These are phyloP conservation scores for Trematocara stigmaticum DNA, from an alignment of 2,113 vertebrate genomes.

Conservation along the genomic window DNA sequence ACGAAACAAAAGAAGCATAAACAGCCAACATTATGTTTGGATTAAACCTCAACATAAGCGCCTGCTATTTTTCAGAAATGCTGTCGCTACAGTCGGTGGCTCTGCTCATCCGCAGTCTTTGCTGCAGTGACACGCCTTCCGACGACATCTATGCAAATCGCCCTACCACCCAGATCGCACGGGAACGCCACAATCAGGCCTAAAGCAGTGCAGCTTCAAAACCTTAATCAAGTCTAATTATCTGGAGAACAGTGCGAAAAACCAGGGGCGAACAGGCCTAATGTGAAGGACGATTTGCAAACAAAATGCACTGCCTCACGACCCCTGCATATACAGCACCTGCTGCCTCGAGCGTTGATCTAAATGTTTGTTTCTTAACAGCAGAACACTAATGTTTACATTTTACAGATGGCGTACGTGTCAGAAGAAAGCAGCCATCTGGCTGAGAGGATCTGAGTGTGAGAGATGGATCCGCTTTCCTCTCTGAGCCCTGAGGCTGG, in stretches of 20 bases:
- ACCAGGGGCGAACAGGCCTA: not conserved
- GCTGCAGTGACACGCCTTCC: constrained; percentile 2
- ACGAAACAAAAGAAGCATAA: not conserved
- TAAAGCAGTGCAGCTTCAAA: not conserved
- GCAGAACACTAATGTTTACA: not conserved
- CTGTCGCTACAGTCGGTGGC: not conserved
- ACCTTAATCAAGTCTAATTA: not conserved
- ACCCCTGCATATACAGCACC: not conserved
- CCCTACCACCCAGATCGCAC: not conserved
- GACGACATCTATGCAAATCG: not conserved
- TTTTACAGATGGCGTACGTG: not conserved
- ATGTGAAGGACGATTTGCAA: not conserved
- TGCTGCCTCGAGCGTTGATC: not conserved
- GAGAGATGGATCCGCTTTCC: not conserved
- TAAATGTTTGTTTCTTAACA: not conserved
- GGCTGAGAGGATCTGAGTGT: constrained; percentile 9
- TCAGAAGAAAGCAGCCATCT: not conserved
- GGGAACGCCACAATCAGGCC: not conserved
- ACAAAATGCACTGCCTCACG: not conserved
- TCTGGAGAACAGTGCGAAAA: not conserved
- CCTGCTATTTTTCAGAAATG: not conserved
- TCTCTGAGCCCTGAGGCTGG: not conserved
- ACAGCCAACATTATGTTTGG: not conserved
- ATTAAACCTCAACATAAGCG: not conserved
- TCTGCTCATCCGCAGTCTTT: not conserved